Evolutionary conservation across 1,140 invertebrate genomes (phyloP), one percentile per base, ranked within the genome.

Genomic region (Papilio xuthus): DNA sequence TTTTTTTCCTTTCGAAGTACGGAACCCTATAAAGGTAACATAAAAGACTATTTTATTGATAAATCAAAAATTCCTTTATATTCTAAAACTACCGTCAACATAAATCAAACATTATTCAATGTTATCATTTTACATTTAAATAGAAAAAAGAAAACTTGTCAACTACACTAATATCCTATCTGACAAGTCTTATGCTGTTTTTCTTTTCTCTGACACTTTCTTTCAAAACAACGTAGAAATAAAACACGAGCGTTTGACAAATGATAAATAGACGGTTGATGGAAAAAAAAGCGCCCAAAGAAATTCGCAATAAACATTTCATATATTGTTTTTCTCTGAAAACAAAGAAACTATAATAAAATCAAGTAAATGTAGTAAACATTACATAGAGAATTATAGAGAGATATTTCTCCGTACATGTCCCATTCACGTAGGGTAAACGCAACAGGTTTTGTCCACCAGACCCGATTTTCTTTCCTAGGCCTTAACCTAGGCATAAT

Each of bases 181-280:
- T 63, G 60, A 28, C 4, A 23, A 28, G 26, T 26, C 26, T n/a
- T 63, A 28, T 23, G 26, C 60, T 15, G 10, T 63, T 63, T 28
- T 63, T 63, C 23, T 28, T 56, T 56, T 8, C 60, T 63, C 12
- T 63, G 60, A 63, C 60, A 63, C 60, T 63, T 63, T 63, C 60
- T 63, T 63, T 63, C 60, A 63, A 63, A 63, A 63, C 60, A 63
- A 63, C 60, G 60, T 28, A 63, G 15, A 56, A 63, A 63, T 23
- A 50, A 13, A 63, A 63, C 60, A 28, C 60, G 12, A 63, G 23
- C 12, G 60, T 63, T 28, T 63, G 60, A 28, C 60, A 63, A 28
- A 63, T 63, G 60, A 63, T 63, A 28, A 63, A 63, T 63, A 63
- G 60, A 60, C 56, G 56, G 26, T 63, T 28, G 60, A 28, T 28